Conservation (phyloP, 2,888 invertebrate species). For the Lordiphosa andalusiaca region DNA sequence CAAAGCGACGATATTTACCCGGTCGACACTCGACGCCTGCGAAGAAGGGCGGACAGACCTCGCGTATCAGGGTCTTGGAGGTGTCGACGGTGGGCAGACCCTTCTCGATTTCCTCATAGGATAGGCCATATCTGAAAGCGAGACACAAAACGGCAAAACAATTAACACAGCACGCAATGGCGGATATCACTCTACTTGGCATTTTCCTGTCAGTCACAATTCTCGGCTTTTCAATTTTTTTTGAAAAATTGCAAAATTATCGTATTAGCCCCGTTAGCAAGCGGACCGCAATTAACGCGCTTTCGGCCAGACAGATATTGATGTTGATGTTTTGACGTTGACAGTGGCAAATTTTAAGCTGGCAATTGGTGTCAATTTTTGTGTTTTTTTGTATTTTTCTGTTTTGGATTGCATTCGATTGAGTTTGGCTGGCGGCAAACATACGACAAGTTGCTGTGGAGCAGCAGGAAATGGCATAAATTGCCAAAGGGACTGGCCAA, state of each 20-base stretch:
- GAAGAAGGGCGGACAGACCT: constrained; percentile 92
- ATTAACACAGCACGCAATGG: constrained; percentile 23
- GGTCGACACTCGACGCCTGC: constrained; percentile 93
- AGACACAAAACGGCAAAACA: constrained; percentile 8
- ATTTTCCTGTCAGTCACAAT: constrained; percentile 46
- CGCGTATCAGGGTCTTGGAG: constrained; percentile 90
- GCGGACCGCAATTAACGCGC: constrained; percentile 49
- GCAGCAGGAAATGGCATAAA: constrained; percentile 25
- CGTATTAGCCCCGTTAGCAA: constrained; percentile 56
- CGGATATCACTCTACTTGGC: constrained; percentile 47
- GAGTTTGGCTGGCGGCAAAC: constrained; percentile 20
- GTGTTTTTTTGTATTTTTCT: background rate
- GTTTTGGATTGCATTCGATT: background rate
- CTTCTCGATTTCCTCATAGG: constrained; percentile 92
- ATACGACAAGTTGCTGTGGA: background rate
- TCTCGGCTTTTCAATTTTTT: constrained; percentile 21
- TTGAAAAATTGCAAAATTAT: constrained; percentile 63
- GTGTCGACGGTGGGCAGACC: constrained; percentile 93
- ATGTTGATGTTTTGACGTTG: constrained; percentile 40
- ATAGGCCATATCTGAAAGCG: constrained; percentile 87
- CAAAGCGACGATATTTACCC: constrained; percentile 92
- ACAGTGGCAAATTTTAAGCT: constrained; percentile 42
- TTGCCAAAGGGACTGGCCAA: constrained; percentile 24
- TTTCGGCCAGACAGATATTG: constrained; percentile 39
- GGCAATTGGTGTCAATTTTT: constrained; percentile 24